A percentile compares a stretch with the other conserved stretches of the same genome.
Evolutionary conservation across 1,140 invertebrate genomes (phyloP).

Genomic region (Ruditapes philippinarum): DNA sequence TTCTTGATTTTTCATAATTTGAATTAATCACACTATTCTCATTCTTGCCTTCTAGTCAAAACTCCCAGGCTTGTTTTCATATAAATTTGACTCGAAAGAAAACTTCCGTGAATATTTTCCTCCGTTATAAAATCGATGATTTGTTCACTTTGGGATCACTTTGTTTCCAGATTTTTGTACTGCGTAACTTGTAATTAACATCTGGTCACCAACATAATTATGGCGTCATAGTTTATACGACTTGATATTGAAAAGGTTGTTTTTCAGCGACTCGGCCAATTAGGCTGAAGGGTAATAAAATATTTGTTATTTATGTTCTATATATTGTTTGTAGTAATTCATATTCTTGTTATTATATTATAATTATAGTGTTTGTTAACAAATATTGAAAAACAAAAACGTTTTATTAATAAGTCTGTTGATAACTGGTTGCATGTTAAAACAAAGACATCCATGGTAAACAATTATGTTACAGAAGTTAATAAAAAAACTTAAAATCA

Average conservation of each 20-base stretch:
- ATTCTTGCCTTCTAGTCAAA: neutral
- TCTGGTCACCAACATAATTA: conserved; percentile 4
- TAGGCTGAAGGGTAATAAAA: neutral
- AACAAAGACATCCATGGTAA: too few species aligned
- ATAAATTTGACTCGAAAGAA: too few species aligned
- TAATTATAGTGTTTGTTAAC: too few species aligned
- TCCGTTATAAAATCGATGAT: conserved; percentile 17
- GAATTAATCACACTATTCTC: neutral
- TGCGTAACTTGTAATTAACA: conserved; percentile 17
- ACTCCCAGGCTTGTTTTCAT: neutral
- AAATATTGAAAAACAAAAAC: too few species aligned
- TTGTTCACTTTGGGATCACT: neutral
- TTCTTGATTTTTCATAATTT: conserved; percentile 9
- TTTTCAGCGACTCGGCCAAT: conserved; percentile 13
- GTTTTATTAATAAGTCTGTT: too few species aligned
- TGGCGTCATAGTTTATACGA: conserved; percentile 18
- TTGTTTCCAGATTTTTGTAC: too few species aligned
- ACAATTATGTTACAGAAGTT: too few species aligned
- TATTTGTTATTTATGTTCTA: too few species aligned
- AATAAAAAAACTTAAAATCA: too few species aligned
- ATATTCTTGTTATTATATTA: too few species aligned
- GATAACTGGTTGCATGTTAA: too few species aligned
- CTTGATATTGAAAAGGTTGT: conserved; percentile 30
- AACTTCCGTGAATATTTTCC: neutral
- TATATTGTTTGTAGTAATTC: too few species aligned